Percentiles rank a stretch among this genome's conserved stretches.
phyloP scores from a whole-genome alignment of 2,888 invertebrate genomes.

The Stictocephala bisonia region DNA sequence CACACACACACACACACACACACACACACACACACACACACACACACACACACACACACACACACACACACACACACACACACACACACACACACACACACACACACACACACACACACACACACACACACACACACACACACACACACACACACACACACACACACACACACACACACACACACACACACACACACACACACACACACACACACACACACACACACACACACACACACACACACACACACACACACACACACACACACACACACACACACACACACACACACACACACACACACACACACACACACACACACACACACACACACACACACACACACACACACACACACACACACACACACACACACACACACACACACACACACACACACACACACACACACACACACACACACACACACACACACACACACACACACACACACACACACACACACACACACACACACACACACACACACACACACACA shows the following conservation, averaged over 20 bases:
- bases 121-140: slow-evolving; percentile 3
- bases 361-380: slow-evolving; percentile 13
- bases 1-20: too few species aligned
- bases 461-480: slow-evolving; percentile 13
- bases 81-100: slow-evolving; percentile 4
- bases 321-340: slow-evolving; percentile 5
- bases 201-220: slow-evolving; percentile 13
- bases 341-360: slow-evolving; percentile 2
- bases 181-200: background rate
- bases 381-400: background rate
- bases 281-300: slow-evolving; percentile 13
- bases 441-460: slow-evolving; percentile 13
- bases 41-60: too few species aligned
- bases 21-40: too few species aligned
- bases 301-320: slow-evolving; percentile 13
- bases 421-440: slow-evolving; percentile 13
- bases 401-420: slow-evolving; percentile 4
- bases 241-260: slow-evolving; percentile 13
- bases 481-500: too few species aligned
- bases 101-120: slow-evolving; percentile 8
- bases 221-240: slow-evolving; percentile 13
- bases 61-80: too few species aligned
- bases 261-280: slow-evolving; percentile 13
- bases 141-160: slow-evolving; percentile 4
- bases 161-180: background rate